Percentiles rank a stretch among this genome's conserved stretches.
Evolutionary conservation across 2,888 invertebrate species (phyloP).

Genomic region (Ceriagrion tenellum): DNA sequence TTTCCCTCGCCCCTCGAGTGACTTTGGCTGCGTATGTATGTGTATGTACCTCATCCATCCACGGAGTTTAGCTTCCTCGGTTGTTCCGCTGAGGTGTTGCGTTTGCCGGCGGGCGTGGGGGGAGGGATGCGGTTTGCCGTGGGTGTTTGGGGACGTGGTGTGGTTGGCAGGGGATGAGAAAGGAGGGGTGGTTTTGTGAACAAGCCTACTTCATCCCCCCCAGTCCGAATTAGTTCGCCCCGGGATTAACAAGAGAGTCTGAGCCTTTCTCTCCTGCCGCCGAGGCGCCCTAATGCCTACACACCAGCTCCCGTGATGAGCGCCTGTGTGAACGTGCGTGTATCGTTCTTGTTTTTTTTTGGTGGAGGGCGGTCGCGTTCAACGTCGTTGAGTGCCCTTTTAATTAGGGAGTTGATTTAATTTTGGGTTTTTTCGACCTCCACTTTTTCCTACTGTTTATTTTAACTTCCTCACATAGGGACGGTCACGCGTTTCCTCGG

Average conservation of each 20-base stretch:
- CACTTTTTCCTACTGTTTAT: not conserved
- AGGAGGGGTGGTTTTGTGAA: not conserved
- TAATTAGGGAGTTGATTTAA: slow-evolving; percentile 36
- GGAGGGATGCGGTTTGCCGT: not conserved
- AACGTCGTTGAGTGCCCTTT: slow-evolving; percentile 15
- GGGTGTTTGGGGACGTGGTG: not conserved
- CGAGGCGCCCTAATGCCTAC: not conserved
- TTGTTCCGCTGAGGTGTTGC: not conserved
- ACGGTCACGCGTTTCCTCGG: not conserved
- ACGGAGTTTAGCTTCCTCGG: not conserved
- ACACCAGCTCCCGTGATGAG: slow-evolving; percentile 3
- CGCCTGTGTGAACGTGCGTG: not conserved
- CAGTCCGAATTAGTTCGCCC: not conserved
- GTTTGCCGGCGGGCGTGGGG: not conserved
- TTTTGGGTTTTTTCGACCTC: not conserved
- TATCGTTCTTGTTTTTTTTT: not conserved
- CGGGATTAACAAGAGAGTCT: not conserved
- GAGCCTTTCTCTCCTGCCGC: not conserved
- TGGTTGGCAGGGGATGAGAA: not conserved
- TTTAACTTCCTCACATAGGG: not conserved
- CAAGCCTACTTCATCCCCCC: not conserved
- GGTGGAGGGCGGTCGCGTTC: not conserved
- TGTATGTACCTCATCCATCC: not conserved
- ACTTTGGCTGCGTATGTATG: not conserved
- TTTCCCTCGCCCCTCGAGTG: not conserved